Percentiles rank a stretch among this genome's conserved stretches.
Evolutionary conservation across 2,888 invertebrate species (phyloP).

Genomic region (Chorisops tibialis): DNA sequence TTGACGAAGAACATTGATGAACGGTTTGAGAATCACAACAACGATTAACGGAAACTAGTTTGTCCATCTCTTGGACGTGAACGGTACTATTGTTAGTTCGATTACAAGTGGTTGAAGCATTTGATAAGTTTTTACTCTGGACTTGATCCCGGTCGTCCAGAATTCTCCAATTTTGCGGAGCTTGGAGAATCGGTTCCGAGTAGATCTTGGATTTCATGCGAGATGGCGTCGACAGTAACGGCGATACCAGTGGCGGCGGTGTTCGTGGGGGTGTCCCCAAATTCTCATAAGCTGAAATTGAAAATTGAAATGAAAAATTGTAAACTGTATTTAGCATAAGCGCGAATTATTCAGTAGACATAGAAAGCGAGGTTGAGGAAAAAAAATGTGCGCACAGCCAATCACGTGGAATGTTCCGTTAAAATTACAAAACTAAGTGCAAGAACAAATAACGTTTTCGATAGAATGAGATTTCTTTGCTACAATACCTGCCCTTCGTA

Average conservation of each 20-base stretch:
- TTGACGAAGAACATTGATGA: not conserved
- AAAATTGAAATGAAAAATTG: conserved; percentile 29
- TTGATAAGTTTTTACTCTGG: conserved; percentile 33
- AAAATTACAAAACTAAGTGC: not conserved
- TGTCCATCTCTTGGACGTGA: not conserved
- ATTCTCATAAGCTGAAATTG: conserved; percentile 37
- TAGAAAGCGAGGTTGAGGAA: not conserved
- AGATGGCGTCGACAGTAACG: conserved; percentile 15
- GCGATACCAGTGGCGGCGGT: conserved; percentile 37
- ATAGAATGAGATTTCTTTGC: conserved; percentile 9
- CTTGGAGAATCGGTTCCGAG: too few species aligned
- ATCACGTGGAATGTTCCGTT: not conserved
- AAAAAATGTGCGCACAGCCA: conserved; percentile 17
- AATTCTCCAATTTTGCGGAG: conserved; percentile 19
- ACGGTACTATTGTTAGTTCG: not conserved
- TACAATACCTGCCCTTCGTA: conserved; percentile 53
- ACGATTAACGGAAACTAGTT: not conserved
- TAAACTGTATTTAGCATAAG: not conserved
- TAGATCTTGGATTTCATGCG: conserved; percentile 18
- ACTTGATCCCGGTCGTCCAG: conserved; percentile 33
- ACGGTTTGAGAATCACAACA: conserved; percentile 10
- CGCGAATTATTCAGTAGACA: too few species aligned
- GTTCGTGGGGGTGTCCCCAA: conserved; percentile 36
- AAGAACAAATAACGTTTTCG: not conserved
- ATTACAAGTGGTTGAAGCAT: conserved; percentile 34